Evolutionary conservation across 1,140 invertebrate genomes (phyloP), one percentile per base, ranked within the genome.

Genomic region (Frieseomelitta varia): DNA sequence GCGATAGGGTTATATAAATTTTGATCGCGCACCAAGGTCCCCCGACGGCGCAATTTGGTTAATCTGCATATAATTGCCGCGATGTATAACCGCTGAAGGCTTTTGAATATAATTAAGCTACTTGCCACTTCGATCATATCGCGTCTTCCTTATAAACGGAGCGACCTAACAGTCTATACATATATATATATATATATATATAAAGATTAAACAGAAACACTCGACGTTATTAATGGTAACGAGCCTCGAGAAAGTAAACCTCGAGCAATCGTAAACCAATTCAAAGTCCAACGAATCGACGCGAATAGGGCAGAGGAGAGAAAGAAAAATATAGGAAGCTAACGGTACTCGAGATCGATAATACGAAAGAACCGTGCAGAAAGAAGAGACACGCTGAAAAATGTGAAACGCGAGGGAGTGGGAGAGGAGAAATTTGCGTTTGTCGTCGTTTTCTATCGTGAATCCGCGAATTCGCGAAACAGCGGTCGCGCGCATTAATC

Each of bases 41-140:
- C 30, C 69, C 53, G 39, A 71, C 53, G 69, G 55, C 65, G 78
- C 69, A 84, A 84, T 84, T 84, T 80, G 80, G 77, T 84, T 84
- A 84, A 84, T 84, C 83, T 84, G 77, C 83, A 84, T 84, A 84
- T 84, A 84, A 80, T 83, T 83, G 81, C 81, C 65, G 39, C 75
- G 75, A 83, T 83, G 67, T 63, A 82, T 82, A 65, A 53, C 51
- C 73, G 63, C 39, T n/a, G 56, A 56, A 58, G 81, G 74, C 53
- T 78, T 78, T 83, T 61, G 81, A 83, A 83, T 83, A 78, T 78
- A 83, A 78, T 83, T 76, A 56, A 83, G 75, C 74, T 78, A 78
- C 74, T 77, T 78, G 75, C 74, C 75, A 71, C 67, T 78, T 83
- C 65, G 67, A 78, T 71, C n/a, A 19, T 68, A 83, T 83, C 72